Evolutionary conservation across 2,888 invertebrate species (phyloP).

Genomic region (Scaptomyza tumidula): DNA sequence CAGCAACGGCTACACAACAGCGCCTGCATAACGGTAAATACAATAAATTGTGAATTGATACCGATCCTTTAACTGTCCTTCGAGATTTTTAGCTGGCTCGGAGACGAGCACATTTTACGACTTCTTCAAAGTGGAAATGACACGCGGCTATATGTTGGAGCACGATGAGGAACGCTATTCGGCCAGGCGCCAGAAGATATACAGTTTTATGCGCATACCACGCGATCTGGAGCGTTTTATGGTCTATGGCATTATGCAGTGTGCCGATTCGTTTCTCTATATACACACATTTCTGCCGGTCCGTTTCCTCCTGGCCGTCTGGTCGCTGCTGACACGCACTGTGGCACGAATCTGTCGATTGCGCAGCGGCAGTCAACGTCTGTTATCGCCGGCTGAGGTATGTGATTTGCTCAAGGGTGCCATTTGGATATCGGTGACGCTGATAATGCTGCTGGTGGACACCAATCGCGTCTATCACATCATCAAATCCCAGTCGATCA

Average conservation of each 20-base stretch:
- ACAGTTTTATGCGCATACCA: constrained; percentile 98
- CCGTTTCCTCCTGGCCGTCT: constrained; percentile 93
- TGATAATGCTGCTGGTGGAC: constrained; percentile 94
- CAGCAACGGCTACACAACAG: constrained; percentile 31
- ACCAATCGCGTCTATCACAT: constrained; percentile 99
- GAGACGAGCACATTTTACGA: constrained; percentile 84
- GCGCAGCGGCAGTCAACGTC: constrained; percentile 85
- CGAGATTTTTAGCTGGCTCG: constrained; percentile 20
- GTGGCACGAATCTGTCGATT: constrained; percentile 91
- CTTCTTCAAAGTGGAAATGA: constrained; percentile 94
- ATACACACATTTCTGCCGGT: constrained; percentile 98
- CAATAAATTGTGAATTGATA: background rate
- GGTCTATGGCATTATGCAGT: constrained; percentile 97
- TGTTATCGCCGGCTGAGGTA: constrained; percentile 94
- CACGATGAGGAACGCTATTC: constrained; percentile 98
- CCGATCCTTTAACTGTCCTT: background rate
- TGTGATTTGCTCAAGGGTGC: constrained; percentile 98
- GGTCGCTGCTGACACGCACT: constrained; percentile 91
- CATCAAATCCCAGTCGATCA: constrained; percentile 98
- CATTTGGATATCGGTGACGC: constrained; percentile 92
- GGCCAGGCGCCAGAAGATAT: constrained; percentile 96
- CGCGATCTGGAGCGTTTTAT: constrained; percentile 96
- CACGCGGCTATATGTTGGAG: constrained; percentile 96
- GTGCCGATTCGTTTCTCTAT: constrained; percentile 98
- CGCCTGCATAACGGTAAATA: constrained; percentile 50